Evolutionary conservation across 2,888 invertebrate species (phyloP).

Genomic region (Meta bourneti): DNA sequence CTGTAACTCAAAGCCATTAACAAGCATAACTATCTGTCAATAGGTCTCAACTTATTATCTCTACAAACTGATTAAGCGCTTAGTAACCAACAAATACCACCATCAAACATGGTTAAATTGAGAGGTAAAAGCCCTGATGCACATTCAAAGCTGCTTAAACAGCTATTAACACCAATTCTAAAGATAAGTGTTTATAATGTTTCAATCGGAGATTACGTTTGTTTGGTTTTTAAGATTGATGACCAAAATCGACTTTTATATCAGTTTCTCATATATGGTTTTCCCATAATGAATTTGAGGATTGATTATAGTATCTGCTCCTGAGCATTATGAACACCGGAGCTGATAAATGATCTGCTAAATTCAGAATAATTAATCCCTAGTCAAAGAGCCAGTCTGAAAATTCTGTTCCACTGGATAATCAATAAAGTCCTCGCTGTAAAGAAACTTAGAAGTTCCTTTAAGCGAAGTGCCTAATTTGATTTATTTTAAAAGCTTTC

Average conservation of each 20-base stretch:
- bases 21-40: not conserved
- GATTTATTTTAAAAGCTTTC: constrained; percentile 1
- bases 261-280: not conserved
- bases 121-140: not conserved
- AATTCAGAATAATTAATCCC: not conserved
- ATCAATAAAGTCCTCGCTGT: not conserved
- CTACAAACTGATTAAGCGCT: not conserved
- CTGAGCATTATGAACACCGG: not conserved
- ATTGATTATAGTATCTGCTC: not conserved
- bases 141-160: not conserved
- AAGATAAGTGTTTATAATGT: not conserved
- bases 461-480: not conserved
- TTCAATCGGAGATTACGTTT: not conserved
- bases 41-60: not conserved
- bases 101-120: not conserved
- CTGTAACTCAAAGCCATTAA: not conserved
- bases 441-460: not conserved
- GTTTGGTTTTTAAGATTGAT: not conserved
- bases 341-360: not conserved
- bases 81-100: not conserved
- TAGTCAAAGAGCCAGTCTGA: not conserved
- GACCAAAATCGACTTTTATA: not conserved
- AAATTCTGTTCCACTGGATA: not conserved
- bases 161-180: not conserved
- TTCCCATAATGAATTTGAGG: constrained; percentile 1